Base-by-base conservation (phyloP, 2,888 invertebrate genomes). In the Periphyllus acericola region DNA sequence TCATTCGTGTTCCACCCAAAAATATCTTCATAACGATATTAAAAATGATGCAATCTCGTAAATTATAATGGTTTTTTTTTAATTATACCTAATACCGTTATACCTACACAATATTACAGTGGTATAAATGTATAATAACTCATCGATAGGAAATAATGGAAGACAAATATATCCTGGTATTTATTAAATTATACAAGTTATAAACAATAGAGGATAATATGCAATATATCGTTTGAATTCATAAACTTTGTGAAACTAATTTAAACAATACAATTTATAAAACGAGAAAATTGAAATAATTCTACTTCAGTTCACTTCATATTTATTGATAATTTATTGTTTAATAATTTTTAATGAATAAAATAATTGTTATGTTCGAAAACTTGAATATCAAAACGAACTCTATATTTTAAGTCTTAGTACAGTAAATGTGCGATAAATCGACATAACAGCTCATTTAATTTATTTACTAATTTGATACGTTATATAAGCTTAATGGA, bases 161-260 rank as follows among this genome's bases (percentile, higher is more conserved):
- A 79, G 34, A 55, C 6, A 60, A 32, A 14, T 60, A 25, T 60
- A 60, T 19, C 60, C 60, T 25, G 60, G 25, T 6, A 79, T 79
- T 79, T 79, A n/a, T 25, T 55, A 60, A 32, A 34, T 17, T 60
- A 60, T 55, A 79, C 32, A 55, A 79, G 11, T 21, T 52, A 78
- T 21, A 29, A 32, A 79, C 32, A 60, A 79, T 34, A 79, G 32
- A 79, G 34, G n/a, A 55, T 79, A 74, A 25, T 36, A 17, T 17
- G 32, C 32, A 79, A 79, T 79, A 55, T 79, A 79, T 79, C 79
- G 34, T 34, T 79, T 25, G 32, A 29, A 79, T 34, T 32, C 25
- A 32, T 55, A 25, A 55, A 55, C 55, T 60, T 60, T 60, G 34
- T 14, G 34, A 60, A 55, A 55, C 55, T 55, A 79, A 79, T 60